These are phyloP conservation scores for Bombus pascuorum DNA, from an alignment of 1,140 invertebrate genomes.

Conservation along the genomic window DNA sequence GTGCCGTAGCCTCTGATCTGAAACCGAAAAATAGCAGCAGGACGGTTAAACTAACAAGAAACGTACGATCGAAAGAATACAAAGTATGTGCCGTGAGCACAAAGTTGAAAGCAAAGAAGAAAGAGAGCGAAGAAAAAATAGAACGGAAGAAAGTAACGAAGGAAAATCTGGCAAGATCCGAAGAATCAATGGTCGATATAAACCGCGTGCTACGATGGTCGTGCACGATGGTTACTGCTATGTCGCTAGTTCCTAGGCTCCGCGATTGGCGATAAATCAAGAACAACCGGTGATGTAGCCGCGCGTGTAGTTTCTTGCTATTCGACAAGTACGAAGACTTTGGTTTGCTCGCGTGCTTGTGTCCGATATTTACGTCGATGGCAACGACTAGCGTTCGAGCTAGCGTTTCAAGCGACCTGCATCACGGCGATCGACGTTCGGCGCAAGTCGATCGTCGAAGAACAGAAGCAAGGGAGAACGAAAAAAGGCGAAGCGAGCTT, in stretches of 20 bases:
- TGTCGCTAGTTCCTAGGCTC: neutral
- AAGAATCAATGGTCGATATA: neutral
- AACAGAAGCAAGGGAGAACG: neutral
- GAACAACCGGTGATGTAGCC: slow-evolving; percentile 39
- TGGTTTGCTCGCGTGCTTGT: slow-evolving; percentile 41
- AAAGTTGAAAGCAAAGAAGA: too few species aligned
- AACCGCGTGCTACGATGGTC: neutral
- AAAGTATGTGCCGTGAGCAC: too few species aligned
- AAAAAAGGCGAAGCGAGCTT: slow-evolving; percentile 50
- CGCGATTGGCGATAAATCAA: slow-evolving; percentile 63
- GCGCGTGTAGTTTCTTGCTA: slow-evolving; percentile 50
- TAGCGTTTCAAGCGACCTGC: slow-evolving; percentile 21
- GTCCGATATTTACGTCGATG: slow-evolving; percentile 60
- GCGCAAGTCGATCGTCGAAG: neutral
- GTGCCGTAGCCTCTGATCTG: slow-evolving; percentile 82
- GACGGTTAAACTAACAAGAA: neutral
- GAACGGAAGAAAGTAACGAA: neutral
- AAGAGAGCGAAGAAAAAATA: neutral
- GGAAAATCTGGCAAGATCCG: neutral
- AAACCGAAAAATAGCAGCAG: slow-evolving; percentile 32
- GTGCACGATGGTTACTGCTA: neutral
- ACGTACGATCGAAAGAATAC: neutral
- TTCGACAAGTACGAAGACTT: slow-evolving; percentile 1
- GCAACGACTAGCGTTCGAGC: neutral
- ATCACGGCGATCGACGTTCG: slow-evolving; percentile 10